Evolutionary conservation across 1,140 invertebrate species (phyloP).

Genomic region (Eumaeus atala): DNA sequence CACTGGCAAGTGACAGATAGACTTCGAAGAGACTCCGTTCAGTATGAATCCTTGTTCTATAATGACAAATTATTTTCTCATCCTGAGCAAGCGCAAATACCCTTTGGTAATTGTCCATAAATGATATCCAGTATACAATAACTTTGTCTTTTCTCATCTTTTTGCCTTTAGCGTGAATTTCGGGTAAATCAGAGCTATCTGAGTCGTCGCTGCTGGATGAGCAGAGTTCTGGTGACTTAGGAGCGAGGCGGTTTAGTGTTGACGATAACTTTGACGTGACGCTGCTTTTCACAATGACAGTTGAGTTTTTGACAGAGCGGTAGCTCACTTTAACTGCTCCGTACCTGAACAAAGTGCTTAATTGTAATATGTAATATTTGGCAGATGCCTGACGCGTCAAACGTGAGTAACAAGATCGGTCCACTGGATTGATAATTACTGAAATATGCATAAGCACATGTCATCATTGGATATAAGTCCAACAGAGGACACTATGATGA

Average conservation of each 20-base stretch:
- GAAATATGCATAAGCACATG: too few species aligned
- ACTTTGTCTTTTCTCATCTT: conserved; percentile 76
- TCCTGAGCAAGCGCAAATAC: conserved; percentile 89
- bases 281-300: conserved; percentile 59
- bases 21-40: conserved; percentile 81
- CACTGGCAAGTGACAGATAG: conserved; percentile 81
- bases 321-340: conserved; percentile 82
- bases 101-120: conserved; percentile 83
- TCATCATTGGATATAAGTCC: too few species aligned
- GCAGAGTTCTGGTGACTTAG: conserved; percentile 60
- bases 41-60: conserved; percentile 80
- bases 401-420: too few species aligned
- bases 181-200: conserved; percentile 66
- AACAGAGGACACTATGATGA: too few species aligned
- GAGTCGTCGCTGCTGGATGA: conserved; percentile 74
- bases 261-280: conserved; percentile 70
- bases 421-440: too few species aligned
- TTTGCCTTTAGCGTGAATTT: conserved; percentile 45
- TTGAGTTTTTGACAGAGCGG: conserved; percentile 76
- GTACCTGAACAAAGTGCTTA: conserved; percentile 65
- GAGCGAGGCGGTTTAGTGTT: conserved; percentile 64
- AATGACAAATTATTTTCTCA: conserved; percentile 81
- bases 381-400: too few species aligned
- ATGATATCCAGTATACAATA: conserved; percentile 89
- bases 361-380: not conserved